Evolutionary conservation across 1,140 invertebrate species (phyloP).

Genomic region (Bombus consobrinus): DNA sequence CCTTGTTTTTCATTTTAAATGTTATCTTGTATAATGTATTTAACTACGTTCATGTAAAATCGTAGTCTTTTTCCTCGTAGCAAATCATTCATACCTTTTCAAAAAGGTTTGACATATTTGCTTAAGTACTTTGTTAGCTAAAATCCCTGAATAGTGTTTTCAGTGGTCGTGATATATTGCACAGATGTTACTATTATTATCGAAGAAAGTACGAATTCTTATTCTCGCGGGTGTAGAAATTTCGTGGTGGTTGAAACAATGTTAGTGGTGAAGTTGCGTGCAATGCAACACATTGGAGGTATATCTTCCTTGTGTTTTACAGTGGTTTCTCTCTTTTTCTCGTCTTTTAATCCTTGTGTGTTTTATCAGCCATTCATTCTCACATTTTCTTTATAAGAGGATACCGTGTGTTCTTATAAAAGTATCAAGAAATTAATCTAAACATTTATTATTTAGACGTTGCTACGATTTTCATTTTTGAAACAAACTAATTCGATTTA

Average conservation of each 20-base stretch:
- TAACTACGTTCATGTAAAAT: not conserved
- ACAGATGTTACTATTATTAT: not conserved
- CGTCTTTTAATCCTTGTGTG: not conserved
- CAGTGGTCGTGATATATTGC: constrained; percentile 2
- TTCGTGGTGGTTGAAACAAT: not conserved
- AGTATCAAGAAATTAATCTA: not conserved
- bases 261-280: not conserved
- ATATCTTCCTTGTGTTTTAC: not conserved
- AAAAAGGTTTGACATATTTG: not conserved
- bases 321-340: not conserved
- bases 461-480: not conserved
- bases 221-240: not conserved
- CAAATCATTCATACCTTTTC: not conserved
- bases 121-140: not conserved
- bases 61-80: no score
- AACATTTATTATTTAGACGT: no score
- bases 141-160: constrained; percentile 10
- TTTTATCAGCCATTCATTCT: not conserved
- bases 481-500: not conserved
- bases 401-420: not conserved
- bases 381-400: not conserved
- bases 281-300: not conserved
- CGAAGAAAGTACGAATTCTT: not conserved
- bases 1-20: no score
- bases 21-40: not conserved